phyloP scores from a whole-genome alignment of 1,140 invertebrate species.

The Dysdera silvatica region DNA sequence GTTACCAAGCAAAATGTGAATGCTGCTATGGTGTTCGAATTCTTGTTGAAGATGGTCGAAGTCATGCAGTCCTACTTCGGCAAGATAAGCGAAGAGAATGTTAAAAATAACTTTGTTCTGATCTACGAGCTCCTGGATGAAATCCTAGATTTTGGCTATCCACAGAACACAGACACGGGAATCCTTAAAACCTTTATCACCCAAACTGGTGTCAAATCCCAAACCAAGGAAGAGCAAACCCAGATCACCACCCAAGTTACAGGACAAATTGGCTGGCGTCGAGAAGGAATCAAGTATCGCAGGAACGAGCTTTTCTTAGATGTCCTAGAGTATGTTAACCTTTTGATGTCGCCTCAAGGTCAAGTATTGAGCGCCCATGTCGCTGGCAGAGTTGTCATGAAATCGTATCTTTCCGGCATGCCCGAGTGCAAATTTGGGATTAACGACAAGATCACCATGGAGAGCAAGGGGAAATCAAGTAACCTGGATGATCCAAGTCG shows the following conservation, averaged over 20 bases:
- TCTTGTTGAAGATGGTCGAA: constrained; percentile 96
- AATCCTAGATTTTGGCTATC: constrained; percentile 99
- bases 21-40: constrained; percentile 99
- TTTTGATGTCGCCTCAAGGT: constrained; percentile 99
- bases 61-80: constrained; percentile 99
- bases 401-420: constrained; percentile 98
- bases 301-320: constrained; percentile 98
- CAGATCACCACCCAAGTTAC: constrained; percentile 93
- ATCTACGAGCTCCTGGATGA: constrained; percentile 99
- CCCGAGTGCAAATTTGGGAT: constrained; percentile 99
- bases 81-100: constrained; percentile 99
- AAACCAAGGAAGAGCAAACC: constrained; percentile 97
- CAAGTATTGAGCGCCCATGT: constrained; percentile 99
- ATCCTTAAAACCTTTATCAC: constrained; percentile 99
- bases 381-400: constrained; percentile 99
- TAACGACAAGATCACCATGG: constrained; percentile 99
- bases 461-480: constrained; percentile 79
- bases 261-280: constrained; percentile 84
- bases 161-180: constrained; percentile 98
- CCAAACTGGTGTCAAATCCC: constrained; percentile 97
- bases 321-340: constrained; percentile 97
- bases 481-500: constrained; percentile 64
- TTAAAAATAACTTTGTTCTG: constrained; percentile 99
- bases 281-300: constrained; percentile 98
- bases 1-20: constrained; percentile 99